Conservation (phyloP, 92 coral and sea anemone species). For the Nematostella vectensis region DNA sequence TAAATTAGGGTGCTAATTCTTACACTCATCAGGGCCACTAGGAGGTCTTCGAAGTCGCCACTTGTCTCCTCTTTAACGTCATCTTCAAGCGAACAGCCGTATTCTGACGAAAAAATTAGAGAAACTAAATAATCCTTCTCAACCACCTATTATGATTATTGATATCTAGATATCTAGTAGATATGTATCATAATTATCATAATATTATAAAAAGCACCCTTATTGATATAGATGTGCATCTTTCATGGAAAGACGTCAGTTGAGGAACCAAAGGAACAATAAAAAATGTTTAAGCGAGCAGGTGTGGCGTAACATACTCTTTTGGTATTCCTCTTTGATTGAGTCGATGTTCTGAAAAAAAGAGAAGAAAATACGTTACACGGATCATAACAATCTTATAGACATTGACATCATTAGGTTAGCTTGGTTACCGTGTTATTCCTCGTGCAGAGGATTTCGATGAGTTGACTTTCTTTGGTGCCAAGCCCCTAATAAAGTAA, state of each 20-base stretch:
- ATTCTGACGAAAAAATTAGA: conserved; percentile 35
- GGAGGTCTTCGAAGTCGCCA: conserved; percentile 77
- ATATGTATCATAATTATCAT: too few relatives aligned
- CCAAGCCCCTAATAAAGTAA: conserved; percentile 46
- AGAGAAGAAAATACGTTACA: neutral
- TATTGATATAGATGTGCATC: too few relatives aligned
- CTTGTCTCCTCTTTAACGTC: conserved; percentile 77
- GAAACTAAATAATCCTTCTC: neutral
- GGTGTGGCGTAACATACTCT: conserved; percentile 48
- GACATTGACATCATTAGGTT: too few relatives aligned
- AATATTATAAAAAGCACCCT: too few relatives aligned
- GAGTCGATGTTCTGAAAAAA: conserved; percentile 61
- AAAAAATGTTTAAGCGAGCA: too few relatives aligned
- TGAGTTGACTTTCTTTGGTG: conserved; percentile 65
- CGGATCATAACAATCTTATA: too few relatives aligned
- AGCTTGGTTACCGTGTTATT: conserved; percentile 80
- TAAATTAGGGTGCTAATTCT: neutral
- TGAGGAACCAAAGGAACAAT: too few relatives aligned
- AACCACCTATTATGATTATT: too few relatives aligned
- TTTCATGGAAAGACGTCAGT: too few relatives aligned
- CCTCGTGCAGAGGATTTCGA: conserved; percentile 67
- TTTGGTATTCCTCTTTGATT: conserved; percentile 67
- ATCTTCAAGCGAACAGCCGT: conserved; percentile 53
- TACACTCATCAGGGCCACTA: conserved; percentile 73
- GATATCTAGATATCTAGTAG: too few relatives aligned